Percentiles rank a stretch among this genome's conserved stretches.
Conservation (phyloP, 2,113 vertebrate species). For the Lepisosteus oculatus region DNA sequence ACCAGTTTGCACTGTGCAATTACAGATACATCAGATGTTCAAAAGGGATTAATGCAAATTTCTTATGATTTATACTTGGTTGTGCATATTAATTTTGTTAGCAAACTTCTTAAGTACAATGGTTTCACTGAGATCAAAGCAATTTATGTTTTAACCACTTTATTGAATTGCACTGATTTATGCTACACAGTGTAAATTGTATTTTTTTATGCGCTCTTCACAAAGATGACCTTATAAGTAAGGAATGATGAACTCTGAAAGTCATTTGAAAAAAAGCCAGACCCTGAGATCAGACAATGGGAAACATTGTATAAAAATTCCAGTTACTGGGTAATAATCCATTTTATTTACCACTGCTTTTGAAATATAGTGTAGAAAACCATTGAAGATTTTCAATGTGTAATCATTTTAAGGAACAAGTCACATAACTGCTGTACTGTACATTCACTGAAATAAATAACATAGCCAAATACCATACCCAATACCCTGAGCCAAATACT, state of each 20-base stretch:
- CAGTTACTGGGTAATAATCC: slow-evolving; percentile 18
- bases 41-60: too few relatives aligned
- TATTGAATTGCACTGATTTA: slow-evolving; percentile 44
- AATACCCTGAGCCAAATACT: too few relatives aligned
- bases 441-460: too few relatives aligned
- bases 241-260: slow-evolving; percentile 49
- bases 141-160: slow-evolving; percentile 32
- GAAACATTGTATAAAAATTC: slow-evolving; percentile 32
- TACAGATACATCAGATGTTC: too few relatives aligned
- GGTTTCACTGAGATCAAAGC: slow-evolving; percentile 34
- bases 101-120: too few relatives aligned
- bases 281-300: slow-evolving; percentile 50
- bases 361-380: slow-evolving; percentile 30
- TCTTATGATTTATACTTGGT: too few relatives aligned
- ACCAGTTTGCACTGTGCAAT: too few relatives aligned
- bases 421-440: too few relatives aligned
- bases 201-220: slow-evolving; percentile 47
- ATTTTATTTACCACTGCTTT: slow-evolving; percentile 15
- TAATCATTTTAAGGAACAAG: too few relatives aligned
- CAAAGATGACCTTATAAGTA: slow-evolving; percentile 55
- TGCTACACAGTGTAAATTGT: slow-evolving; percentile 45
- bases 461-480: too few relatives aligned
- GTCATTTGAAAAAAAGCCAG: slow-evolving; percentile 55
- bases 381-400: background rate
- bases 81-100: too few relatives aligned